Base-by-base conservation (phyloP, 1,140 invertebrate genomes). In the Solenopsis fugax region DNA sequence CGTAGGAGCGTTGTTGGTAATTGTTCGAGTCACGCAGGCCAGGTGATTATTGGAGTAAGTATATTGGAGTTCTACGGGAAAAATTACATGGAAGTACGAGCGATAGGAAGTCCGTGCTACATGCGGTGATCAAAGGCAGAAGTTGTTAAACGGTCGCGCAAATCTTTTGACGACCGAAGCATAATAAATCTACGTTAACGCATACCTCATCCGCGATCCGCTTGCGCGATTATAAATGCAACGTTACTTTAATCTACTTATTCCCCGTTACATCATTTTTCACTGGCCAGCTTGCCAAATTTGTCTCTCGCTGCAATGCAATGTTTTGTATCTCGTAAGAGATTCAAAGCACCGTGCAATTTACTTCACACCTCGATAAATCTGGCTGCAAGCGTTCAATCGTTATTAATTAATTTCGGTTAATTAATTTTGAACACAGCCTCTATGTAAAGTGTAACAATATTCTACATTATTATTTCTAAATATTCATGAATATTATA, bases 1-100 rank as follows among this genome's bases (percentile, higher is more conserved):
- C 77, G 52, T 72, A 78, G 54, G 29, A 86, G 37, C 78, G 64
- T 73, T 77, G 90, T 87, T 77, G 56, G 80, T 89, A 91, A 91
- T 91, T 88, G 90, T 88, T 73, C 71, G 80, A 82, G 88, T 88
- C 86, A 90, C 86, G 86, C 76, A 54, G 54, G 56, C 21, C 89
- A 88, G 69, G 76, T 84, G 87, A 90, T 91, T 88, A 91, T 87
- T 86, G 76, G 72, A 84, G 71, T 85, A 86, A 86, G 71, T 67
- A 84, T 87, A 85, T 87, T 75, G 67, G 73, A 58, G 54, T 58
- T 34, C 21, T n/a, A 0, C 54, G 48, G 76, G 54, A 71, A 84
- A 89, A 84, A 85, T 85, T 80, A 56, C 48, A 80, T 54, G 48
- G 58, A 65, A 78, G 45, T 65, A 64, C 73, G 54, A 64, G 82